These are phyloP conservation scores for Brachionus sp. DNA, from an alignment of 1,140 invertebrate species.

Conservation along the genomic window DNA sequence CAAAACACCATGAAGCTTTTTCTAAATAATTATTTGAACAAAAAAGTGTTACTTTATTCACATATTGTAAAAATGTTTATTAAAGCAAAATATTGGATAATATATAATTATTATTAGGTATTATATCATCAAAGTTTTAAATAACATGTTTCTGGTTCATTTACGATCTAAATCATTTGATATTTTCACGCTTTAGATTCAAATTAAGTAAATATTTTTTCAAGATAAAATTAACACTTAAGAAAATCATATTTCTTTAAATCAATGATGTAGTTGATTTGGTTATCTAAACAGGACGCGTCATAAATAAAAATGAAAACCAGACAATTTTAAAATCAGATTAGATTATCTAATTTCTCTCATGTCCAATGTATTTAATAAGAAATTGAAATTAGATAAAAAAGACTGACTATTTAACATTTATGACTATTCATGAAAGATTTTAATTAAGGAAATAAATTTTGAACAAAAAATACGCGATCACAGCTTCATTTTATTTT, in stretches of 20 bases:
- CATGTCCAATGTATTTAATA: not conserved
- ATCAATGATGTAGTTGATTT: not conserved
- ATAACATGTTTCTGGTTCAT: not conserved
- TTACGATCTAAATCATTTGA: not conserved
- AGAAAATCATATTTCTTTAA: not conserved
- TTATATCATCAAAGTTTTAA: not conserved
- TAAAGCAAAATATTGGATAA: not conserved
- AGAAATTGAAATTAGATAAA: not conserved
- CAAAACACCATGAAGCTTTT: not conserved
- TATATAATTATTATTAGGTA: not conserved
- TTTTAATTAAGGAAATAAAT: not conserved
- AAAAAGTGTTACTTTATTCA: not conserved
- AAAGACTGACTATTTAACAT: not conserved
- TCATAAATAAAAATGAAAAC: not conserved
- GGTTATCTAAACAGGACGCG: not conserved
- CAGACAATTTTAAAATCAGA: not conserved
- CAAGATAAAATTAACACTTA: not conserved
- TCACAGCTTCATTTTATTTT: not conserved
- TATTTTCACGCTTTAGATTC: not conserved
- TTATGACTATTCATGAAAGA: no score
- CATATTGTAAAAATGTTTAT: not conserved
- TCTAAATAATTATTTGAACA: not conserved
- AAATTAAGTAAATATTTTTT: not conserved
- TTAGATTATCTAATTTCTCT: not conserved
- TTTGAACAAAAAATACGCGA: not conserved